Base-by-base conservation (phyloP, 2,113 vertebrate species). In the Bombycilla garrulus region DNA sequence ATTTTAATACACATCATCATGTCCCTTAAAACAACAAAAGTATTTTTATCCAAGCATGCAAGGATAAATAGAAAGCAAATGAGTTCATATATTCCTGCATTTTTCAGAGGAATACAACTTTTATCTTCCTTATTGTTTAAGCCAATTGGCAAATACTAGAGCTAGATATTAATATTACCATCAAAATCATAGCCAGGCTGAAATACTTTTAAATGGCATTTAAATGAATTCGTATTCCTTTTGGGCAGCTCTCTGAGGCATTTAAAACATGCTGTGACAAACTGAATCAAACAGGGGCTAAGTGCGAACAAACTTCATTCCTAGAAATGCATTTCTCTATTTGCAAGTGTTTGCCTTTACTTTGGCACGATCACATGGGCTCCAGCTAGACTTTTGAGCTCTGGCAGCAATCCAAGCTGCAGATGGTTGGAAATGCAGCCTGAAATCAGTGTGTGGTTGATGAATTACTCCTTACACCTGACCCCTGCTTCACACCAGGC, bases 381-480 rank as follows among this genome's bases (percentile, higher is more conserved):
- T 96, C 86, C 86, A 96, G 95, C 95, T 95, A 95, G 91, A 96
- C 95, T 94, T 96, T 93, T 64, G 94, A 96, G 94, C 61, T 50
- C 95, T 94, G 96, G 97, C 86, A 20, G 48, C 21, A 9, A 57
- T 96, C 97, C 97, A 97, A 96, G 93, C 92, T 98, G 96, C 97
- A 98, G 97, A 98, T 97, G 97, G 97, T 90, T 95, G 95, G 93
- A 97, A 96, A 96, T 92, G 92, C 96, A 96, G 97, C 90, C 97
- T 96, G 94, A 97, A 97, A 96, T 95, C 97, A 96, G 95, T 95
- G 91, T 92, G 94, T 91, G 91, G 92, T 94, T 98, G 97, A 97
- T 96, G 96, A 97, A 98, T 95, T 83, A 96, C 92, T 97, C 90
- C 96, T 97, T 97, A 96, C 96, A 98, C 97, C 97, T 98, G 98